phyloP scores from a whole-genome alignment of 2,113 vertebrate genomes.

The Perca flavescens region DNA sequence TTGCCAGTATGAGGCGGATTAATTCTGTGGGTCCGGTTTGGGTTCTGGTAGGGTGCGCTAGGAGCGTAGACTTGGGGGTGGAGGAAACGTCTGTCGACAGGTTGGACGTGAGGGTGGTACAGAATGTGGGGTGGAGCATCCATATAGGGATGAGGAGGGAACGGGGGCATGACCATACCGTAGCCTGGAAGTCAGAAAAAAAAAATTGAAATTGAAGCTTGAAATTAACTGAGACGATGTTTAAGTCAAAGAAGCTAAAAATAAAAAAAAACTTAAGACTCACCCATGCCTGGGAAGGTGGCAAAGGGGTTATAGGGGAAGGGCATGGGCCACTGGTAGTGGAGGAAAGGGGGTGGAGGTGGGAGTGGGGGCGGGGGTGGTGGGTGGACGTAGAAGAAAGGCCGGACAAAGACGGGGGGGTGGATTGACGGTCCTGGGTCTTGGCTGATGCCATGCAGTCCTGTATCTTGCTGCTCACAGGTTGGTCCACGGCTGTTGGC shows the following conservation, averaged over 20 bases:
- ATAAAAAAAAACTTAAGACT: conserved; percentile 5
- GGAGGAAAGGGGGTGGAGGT: conserved; percentile 48
- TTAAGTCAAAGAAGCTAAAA: no score
- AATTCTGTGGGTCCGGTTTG: conserved; percentile 50
- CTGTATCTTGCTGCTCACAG: conserved; percentile 26
- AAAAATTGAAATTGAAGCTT: not conserved
- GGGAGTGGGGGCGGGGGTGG: conserved; percentile 11
- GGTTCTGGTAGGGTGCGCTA: conserved; percentile 36
- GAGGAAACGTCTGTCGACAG: conserved; percentile 62
- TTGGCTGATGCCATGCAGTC: conserved; percentile 20
- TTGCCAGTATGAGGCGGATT: not conserved
- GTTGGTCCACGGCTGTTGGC: not conserved
- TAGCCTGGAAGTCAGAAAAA: conserved; percentile 64
- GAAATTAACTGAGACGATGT: not conserved
- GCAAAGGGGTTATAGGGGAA: conserved; percentile 65
- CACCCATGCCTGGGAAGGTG: conserved; percentile 71
- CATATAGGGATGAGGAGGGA: conserved; percentile 64
- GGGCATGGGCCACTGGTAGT: conserved; percentile 75
- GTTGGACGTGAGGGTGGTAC: conserved; percentile 59
- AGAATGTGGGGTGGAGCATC: conserved; percentile 72
- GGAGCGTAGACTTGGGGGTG: conserved; percentile 44
- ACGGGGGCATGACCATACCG: conserved; percentile 69
- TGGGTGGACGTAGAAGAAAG: conserved; percentile 37
- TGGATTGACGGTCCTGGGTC: conserved; percentile 22
- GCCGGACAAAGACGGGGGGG: not conserved